Evolutionary conservation across 2,888 invertebrate species (phyloP).

Genomic region (Blastobasis adustella): DNA sequence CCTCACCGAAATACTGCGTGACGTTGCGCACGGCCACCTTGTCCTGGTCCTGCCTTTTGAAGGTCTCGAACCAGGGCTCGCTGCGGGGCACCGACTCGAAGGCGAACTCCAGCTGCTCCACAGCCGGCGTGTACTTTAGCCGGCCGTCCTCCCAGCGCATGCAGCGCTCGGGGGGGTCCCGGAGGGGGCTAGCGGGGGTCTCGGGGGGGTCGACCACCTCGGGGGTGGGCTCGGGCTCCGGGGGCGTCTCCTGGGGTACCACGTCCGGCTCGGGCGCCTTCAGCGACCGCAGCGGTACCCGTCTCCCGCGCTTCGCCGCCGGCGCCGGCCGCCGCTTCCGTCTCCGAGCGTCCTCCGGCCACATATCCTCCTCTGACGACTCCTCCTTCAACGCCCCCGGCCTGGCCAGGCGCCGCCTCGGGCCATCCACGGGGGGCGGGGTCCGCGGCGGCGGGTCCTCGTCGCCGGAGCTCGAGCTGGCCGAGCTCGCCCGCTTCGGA

Average conservation of each 20-base stretch:
- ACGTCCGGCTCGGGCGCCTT: conserved; percentile 16
- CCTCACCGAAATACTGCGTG: conserved; percentile 72
- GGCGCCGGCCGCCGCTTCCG: conserved; percentile 39
- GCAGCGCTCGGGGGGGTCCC: conserved; percentile 47
- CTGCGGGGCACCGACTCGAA: conserved; percentile 84
- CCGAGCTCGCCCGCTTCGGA: conserved; percentile 78
- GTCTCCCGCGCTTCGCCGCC: conserved; percentile 30
- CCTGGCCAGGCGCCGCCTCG: conserved; percentile 52
- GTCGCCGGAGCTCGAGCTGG: conserved; percentile 71
- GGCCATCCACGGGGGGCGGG: conserved; percentile 42
- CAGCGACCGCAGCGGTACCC: conserved; percentile 20
- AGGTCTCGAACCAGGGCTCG: conserved; percentile 88
- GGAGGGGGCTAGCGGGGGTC: conserved; percentile 33
- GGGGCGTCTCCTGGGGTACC: conserved; percentile 3
- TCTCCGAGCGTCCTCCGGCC: conserved; percentile 48
- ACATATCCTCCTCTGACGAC: conserved; percentile 63
- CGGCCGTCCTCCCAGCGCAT: conserved; percentile 66
- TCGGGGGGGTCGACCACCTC: conserved; percentile 7
- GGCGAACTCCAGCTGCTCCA: conserved; percentile 80
- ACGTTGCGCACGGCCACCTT: conserved; percentile 78
- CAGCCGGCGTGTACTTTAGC: conserved; percentile 62
- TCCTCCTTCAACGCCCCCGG: conserved; percentile 63
- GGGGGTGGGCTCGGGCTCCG: conserved; percentile 11
- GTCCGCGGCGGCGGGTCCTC: conserved; percentile 64
- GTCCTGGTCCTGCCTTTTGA: conserved; percentile 83